These are phyloP conservation scores for Ispidina lecontei DNA, from an alignment of 2,797 vertebrate genomes.

Conservation along the genomic window DNA sequence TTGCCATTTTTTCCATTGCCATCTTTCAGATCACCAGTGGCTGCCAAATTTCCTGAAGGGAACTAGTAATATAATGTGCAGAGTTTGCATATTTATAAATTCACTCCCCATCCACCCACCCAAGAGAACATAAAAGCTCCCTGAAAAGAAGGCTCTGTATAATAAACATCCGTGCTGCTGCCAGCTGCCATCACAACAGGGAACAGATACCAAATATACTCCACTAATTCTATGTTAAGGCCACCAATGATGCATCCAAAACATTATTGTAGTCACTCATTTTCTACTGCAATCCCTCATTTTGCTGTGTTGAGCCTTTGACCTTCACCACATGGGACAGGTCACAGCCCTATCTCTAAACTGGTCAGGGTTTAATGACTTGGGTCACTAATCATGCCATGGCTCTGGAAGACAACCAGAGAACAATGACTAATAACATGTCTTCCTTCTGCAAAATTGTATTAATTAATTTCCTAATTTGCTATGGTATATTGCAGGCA, in stretches of 20 bases:
- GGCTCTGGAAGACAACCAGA: background rate
- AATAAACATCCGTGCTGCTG: background rate
- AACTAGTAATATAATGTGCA: background rate
- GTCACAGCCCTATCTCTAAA: background rate
- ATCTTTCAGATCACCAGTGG: background rate
- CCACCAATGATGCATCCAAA: background rate
- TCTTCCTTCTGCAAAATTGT: background rate
- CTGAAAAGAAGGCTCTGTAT: background rate
- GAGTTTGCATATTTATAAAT: background rate
- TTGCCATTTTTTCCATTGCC: background rate
- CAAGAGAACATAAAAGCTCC: background rate
- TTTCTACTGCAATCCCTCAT: background rate
- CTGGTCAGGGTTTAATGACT: background rate
- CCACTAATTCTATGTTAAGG: background rate
- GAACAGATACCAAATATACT: background rate
- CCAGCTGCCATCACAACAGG: background rate
- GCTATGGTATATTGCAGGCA: background rate
- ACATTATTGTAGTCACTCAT: background rate
- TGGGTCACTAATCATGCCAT: background rate
- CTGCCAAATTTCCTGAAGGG: background rate
- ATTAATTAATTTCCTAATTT: background rate
- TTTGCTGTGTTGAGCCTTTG: background rate
- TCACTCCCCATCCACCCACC: background rate
- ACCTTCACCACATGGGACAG: background rate
- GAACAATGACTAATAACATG: background rate